These are phyloP conservation scores for Drosophila buzzatii DNA, from an alignment of 2,888 invertebrate genomes.

Conservation along the genomic window DNA sequence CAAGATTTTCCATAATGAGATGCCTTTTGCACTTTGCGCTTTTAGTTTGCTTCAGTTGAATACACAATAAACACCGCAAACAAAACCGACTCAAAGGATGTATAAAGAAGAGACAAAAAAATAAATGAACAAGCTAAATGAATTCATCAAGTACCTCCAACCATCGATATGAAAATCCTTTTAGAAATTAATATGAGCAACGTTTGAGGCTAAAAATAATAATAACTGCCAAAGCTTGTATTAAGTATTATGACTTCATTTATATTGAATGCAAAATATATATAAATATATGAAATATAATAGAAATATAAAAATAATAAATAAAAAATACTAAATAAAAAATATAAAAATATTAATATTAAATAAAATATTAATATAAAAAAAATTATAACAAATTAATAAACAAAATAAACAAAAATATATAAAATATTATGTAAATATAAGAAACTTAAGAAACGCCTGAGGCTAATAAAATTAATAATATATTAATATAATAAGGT, in stretches of 20 bases:
- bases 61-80: conserved; percentile 16
- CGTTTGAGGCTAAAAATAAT: neutral
- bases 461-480: too few species aligned
- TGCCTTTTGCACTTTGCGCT: conserved; percentile 16
- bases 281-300: too few species aligned
- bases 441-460: too few species aligned
- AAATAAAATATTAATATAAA: neutral
- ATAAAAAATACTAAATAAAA: neutral
- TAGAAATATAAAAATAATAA: too few species aligned
- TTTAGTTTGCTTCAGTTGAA: neutral
- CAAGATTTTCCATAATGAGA: conserved; percentile 37
- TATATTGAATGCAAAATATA: too few species aligned
- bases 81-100: neutral
- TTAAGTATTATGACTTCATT: too few species aligned
- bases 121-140: neutral
- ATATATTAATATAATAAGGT: too few species aligned
- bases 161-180: neutral
- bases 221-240: too few species aligned
- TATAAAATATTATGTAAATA: too few species aligned
- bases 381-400: too few species aligned
- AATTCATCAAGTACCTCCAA: neutral
- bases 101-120: neutral
- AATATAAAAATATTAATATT: too few species aligned
- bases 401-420: too few species aligned
- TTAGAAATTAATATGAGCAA: neutral